Percentiles rank a stretch among this genome's conserved stretches.
phyloP scores from a whole-genome alignment of 2,113 vertebrate genomes.

The Nycticorax nycticorax region DNA sequence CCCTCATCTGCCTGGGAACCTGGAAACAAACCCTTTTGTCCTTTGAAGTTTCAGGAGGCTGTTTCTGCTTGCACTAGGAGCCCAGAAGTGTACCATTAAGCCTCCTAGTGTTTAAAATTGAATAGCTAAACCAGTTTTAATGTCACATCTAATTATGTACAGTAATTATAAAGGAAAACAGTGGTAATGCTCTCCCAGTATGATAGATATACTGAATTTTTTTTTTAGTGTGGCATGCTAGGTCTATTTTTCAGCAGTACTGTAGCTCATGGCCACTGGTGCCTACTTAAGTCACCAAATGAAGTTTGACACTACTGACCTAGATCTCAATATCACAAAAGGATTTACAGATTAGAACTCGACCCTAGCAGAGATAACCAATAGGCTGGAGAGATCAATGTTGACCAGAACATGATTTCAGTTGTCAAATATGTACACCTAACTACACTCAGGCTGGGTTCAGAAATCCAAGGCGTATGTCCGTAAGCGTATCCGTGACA shows the following conservation, averaged over 20 bases:
- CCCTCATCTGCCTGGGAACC: not conserved
- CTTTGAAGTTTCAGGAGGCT: not conserved
- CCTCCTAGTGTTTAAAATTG: not conserved
- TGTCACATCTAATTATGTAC: not conserved
- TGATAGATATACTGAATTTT: not conserved
- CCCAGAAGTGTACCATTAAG: not conserved
- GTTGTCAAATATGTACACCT: not conserved
- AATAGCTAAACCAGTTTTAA: not conserved
- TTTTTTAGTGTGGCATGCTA: not conserved
- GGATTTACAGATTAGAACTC: not conserved
- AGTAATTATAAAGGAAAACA: not conserved
- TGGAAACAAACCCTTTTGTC: not conserved
- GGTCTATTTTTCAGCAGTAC: not conserved
- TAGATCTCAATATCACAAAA: not conserved
- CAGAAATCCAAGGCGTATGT: not conserved
- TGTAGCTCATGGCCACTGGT: not conserved
- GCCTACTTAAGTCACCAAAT: not conserved
- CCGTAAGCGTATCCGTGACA: not conserved
- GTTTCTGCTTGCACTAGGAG: not conserved
- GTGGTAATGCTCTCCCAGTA: not conserved
- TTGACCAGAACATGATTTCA: not conserved
- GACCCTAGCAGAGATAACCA: not conserved
- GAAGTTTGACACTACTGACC: not conserved
- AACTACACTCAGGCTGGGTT: not conserved
- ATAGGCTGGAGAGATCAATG: not conserved